phyloP scores from a whole-genome alignment of 1,140 invertebrate species.

The Caenorhabditis briggsae region DNA sequence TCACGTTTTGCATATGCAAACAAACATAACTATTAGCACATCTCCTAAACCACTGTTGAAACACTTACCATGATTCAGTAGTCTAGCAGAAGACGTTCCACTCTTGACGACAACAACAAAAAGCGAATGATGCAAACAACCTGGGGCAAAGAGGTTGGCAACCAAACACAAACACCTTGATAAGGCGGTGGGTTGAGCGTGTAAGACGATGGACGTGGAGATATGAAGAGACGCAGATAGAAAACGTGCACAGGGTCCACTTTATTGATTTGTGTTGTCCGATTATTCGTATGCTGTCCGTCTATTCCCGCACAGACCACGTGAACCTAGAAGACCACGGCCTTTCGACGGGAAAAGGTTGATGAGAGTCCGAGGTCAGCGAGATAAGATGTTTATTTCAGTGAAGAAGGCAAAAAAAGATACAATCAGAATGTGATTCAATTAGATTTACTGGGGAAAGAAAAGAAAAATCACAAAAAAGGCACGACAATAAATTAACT shows the following conservation, averaged over 20 bases:
- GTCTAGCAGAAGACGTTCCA: not conserved
- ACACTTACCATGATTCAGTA: conserved; percentile 30
- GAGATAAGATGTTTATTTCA: conserved; percentile 28
- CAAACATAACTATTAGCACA: too few species aligned
- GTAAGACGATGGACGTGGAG: not conserved
- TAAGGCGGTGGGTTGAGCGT: conserved; percentile 32
- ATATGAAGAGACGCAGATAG: not conserved
- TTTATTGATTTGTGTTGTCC: conserved; percentile 9
- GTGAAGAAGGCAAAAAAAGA: not conserved
- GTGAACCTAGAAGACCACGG: conserved; percentile 8
- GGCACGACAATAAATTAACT: conserved; percentile 8
- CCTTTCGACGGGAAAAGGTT: conserved; percentile 10
- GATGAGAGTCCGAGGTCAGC: conserved; percentile 18
- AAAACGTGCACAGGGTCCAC: conserved; percentile 27
- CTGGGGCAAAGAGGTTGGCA: not conserved
- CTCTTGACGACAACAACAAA: not conserved
- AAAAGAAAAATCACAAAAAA: not conserved
- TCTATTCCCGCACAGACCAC: not conserved
- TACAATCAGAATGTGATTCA: not conserved
- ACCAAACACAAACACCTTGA: conserved; percentile 54
- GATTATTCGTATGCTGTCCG: not conserved
- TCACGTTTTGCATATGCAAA: too few species aligned
- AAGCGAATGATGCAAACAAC: conserved; percentile 44
- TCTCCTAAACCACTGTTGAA: not conserved
- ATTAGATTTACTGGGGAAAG: not conserved